These are phyloP conservation scores for Drosophila limbata DNA, from an alignment of 2,888 invertebrate genomes.

Conservation along the genomic window DNA sequence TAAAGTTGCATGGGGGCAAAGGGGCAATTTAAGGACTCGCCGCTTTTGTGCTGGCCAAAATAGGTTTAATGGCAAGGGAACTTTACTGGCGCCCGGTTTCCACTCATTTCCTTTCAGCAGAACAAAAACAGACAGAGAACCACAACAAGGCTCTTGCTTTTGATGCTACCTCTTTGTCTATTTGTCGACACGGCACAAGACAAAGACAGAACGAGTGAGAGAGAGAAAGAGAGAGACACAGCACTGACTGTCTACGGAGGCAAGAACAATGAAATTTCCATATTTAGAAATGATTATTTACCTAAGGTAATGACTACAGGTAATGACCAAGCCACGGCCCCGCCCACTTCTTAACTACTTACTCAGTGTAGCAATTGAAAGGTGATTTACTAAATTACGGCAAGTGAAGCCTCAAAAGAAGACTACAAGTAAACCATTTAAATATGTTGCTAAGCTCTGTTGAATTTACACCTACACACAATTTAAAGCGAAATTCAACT, in stretches of 20 bases:
- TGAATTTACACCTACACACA: neutral
- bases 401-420: conserved; percentile 12
- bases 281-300: conserved; percentile 71
- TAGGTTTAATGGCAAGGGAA: conserved; percentile 62
- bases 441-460: conserved; percentile 4
- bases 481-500: neutral
- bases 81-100: conserved; percentile 50
- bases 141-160: conserved; percentile 56
- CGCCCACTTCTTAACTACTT: conserved; percentile 5
- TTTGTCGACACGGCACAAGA: conserved; percentile 34
- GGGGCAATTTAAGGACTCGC: conserved; percentile 53
- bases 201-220: neutral
- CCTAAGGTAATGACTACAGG: conserved; percentile 60
- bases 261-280: conserved; percentile 69
- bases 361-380: conserved; percentile 36
- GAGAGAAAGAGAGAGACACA: neutral
- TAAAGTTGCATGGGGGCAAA: conserved; percentile 15
- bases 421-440: conserved; percentile 5
- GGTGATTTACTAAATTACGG: conserved; percentile 50
- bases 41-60: conserved; percentile 62
- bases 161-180: conserved; percentile 57
- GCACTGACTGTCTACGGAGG: neutral
- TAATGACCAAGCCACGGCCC: conserved; percentile 40
- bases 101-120: conserved; percentile 57
- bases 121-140: conserved; percentile 23